Evolutionary conservation across 2,113 vertebrate species (phyloP).

Genomic region (Amia ocellicauda): DNA sequence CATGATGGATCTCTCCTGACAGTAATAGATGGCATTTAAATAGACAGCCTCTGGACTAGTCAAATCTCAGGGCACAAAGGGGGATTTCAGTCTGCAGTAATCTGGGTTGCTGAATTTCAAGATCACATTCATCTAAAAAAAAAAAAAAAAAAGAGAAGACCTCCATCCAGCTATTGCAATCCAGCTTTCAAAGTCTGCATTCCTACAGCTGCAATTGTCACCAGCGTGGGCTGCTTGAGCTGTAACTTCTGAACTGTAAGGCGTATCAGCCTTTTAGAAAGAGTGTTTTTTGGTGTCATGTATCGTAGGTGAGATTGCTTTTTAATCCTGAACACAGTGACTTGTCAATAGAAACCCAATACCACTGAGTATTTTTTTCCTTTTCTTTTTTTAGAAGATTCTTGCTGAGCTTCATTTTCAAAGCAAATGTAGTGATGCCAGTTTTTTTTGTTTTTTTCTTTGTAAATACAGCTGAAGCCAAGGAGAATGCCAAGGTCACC

Average conservation of each 20-base stretch:
- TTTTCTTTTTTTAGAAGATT: slow-evolving; percentile 50
- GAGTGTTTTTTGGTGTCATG: slow-evolving; percentile 62
- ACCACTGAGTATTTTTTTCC: slow-evolving; percentile 66
- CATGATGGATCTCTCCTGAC: slow-evolving; percentile 64
- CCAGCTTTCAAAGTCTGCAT: slow-evolving; percentile 60
- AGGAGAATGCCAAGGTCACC: too few species aligned
- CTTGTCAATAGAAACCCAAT: slow-evolving; percentile 71
- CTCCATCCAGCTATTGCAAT: slow-evolving; percentile 57
- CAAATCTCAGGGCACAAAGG: slow-evolving; percentile 50
- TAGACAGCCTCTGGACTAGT: slow-evolving; percentile 56
- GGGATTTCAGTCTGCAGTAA: slow-evolving; percentile 60
- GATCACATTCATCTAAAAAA: slow-evolving; percentile 65
- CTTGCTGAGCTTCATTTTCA: slow-evolving; percentile 75
- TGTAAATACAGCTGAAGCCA: too few species aligned
- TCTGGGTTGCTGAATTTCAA: slow-evolving; percentile 68
- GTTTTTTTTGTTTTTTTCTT: slow-evolving; percentile 41
- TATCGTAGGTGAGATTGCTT: slow-evolving; percentile 68
- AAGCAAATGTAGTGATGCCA: slow-evolving; percentile 72
- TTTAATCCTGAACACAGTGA: slow-evolving; percentile 71
- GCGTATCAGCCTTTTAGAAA: slow-evolving; percentile 59
- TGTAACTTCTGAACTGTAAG: slow-evolving; percentile 65
- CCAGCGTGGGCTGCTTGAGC: slow-evolving; percentile 61
- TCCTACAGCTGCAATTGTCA: slow-evolving; percentile 63
- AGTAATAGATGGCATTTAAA: slow-evolving; percentile 63
- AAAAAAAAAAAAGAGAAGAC: slow-evolving; percentile 50